Conservation (phyloP, 1,140 invertebrate species). For the Drosophila orosa region DNA sequence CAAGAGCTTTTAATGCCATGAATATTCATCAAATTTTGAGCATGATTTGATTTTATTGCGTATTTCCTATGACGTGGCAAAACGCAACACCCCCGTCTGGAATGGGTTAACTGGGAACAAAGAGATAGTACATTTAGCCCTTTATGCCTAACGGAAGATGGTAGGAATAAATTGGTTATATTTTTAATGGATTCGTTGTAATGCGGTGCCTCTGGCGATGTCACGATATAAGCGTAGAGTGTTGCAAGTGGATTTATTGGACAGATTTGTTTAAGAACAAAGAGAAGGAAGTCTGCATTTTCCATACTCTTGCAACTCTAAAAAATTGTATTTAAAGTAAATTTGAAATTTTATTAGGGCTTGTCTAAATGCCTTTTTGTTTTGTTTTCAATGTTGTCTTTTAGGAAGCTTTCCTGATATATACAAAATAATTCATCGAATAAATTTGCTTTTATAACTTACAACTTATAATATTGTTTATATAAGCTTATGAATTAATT, state of each 20-base stretch:
- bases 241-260: not conserved
- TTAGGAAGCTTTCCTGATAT: not conserved
- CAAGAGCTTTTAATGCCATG: constrained; percentile 82
- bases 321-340: no score
- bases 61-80: constrained; percentile 62
- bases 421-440: not conserved
- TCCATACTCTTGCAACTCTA: no score
- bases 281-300: no score
- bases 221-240: not conserved
- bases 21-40: constrained; percentile 82
- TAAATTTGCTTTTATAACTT: not conserved
- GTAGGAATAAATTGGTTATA: constrained; percentile 1
- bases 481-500: not conserved
- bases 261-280: not conserved
- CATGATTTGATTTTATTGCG: constrained; percentile 82
- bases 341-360: no score
- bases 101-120: constrained; percentile 8
- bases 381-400: no score
- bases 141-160: not conserved
- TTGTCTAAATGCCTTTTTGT: no score
- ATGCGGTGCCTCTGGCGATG: not conserved
- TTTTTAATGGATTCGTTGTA: constrained; percentile 7
- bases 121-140: constrained; percentile 8
- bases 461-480: no score
- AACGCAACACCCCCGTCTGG: constrained; percentile 10